Conservation (phyloP, 2,888 invertebrate species). For the Serripes groenlandicus region DNA sequence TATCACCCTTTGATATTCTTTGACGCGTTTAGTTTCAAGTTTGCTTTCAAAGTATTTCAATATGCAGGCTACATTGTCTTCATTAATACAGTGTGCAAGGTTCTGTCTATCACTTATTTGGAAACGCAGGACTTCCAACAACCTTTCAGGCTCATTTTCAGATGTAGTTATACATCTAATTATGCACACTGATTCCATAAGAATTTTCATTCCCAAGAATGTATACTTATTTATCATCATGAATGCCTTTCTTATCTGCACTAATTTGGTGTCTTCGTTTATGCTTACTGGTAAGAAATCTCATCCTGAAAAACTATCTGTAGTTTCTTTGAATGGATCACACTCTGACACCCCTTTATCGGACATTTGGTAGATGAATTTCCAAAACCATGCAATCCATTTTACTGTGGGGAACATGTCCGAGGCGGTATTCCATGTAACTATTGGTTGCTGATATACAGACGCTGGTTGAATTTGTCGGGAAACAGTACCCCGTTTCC, state of each 20-base stretch:
- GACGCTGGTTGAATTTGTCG: background rate
- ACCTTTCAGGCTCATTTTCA: background rate
- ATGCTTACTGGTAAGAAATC: background rate
- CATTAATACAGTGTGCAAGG: too few species aligned
- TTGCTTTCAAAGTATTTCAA: slow-evolving; percentile 2
- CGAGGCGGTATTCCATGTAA: background rate
- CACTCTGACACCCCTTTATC: background rate
- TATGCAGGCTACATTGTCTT: background rate
- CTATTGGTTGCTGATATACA: background rate
- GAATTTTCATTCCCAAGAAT: background rate
- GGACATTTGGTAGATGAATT: slow-evolving; percentile 1
- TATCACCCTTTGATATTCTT: background rate
- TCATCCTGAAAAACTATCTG: background rate
- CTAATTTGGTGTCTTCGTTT: background rate
- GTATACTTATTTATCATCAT: background rate
- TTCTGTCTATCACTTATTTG: too few species aligned
- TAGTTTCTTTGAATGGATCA: background rate
- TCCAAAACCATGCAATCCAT: slow-evolving; percentile 7
- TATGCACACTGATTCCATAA: background rate
- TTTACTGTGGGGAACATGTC: background rate
- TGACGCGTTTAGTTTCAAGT: background rate
- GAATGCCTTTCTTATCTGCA: background rate
- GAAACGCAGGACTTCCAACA: background rate
- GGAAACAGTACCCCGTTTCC: slow-evolving; percentile 3
- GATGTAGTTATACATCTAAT: slow-evolving; percentile 66